A percentile compares a stretch with the other conserved stretches of the same genome.
Conservation (phyloP, 2,113 vertebrate genomes). For the Psammodynastes pulverulentus region DNA sequence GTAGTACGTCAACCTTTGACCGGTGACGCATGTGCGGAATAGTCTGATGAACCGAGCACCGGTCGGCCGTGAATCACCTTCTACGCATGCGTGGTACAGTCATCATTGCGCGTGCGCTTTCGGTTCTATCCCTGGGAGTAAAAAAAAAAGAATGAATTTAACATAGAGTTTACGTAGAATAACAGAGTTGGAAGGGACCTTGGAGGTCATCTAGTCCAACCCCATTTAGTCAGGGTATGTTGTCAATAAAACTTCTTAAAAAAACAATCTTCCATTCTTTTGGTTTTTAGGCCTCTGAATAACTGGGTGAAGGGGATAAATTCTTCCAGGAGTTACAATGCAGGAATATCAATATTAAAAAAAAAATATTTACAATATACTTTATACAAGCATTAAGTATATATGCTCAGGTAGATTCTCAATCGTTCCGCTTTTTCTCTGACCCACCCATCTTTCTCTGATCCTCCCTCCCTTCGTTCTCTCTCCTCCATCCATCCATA, state of each 20-base stretch:
- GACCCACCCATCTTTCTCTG: too few species aligned
- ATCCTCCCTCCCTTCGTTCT: too few species aligned
- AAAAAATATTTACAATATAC: background rate
- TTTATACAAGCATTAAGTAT: background rate
- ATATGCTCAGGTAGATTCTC: background rate
- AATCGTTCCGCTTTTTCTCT: too few species aligned
- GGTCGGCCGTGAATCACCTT: background rate
- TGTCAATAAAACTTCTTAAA: background rate
- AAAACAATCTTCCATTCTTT: background rate
- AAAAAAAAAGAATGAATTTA: background rate
- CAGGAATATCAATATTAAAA: background rate
- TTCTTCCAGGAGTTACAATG: background rate
- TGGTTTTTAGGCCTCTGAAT: background rate
- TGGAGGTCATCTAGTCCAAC: too few species aligned
- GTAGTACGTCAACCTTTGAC: rapidly evolving
- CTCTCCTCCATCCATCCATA: too few species aligned
- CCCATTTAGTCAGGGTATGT: too few species aligned
- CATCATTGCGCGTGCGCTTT: background rate
- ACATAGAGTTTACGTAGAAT: too few species aligned
- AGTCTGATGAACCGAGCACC: rapidly evolving
- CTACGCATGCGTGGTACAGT: background rate
- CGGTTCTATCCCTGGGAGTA: rapidly evolving
- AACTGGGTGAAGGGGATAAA: background rate
- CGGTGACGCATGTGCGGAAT: background rate
- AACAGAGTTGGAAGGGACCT: too few species aligned